Conservation (phyloP, 2,888 invertebrate genomes). For the Marronus borbonicus region DNA sequence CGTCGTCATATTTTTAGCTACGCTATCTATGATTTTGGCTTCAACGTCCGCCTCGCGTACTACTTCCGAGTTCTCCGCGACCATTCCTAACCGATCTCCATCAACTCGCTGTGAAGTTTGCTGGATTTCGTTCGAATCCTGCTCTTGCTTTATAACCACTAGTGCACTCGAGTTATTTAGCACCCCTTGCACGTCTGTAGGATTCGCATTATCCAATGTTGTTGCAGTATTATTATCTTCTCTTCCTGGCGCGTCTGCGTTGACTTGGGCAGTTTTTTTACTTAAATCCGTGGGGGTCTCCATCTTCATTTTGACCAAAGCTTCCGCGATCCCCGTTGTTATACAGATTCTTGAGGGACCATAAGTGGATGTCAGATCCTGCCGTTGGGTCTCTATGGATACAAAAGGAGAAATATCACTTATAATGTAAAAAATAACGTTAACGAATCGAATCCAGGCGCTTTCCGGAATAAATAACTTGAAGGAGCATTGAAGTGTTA, state of each 20-base stretch:
- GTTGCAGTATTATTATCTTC: too few relatives aligned
- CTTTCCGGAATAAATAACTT: too few relatives aligned
- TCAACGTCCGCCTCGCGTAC: too few relatives aligned
- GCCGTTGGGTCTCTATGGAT: conserved; percentile 11
- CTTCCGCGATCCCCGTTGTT: neutral
- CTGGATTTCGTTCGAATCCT: neutral
- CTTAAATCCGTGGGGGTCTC: neutral
- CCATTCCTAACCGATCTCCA: too few relatives aligned
- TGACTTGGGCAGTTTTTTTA: neutral
- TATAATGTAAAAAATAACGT: too few relatives aligned
- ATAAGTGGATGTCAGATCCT: neutral
- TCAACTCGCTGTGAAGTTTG: too few relatives aligned
- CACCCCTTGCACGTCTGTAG: neutral
- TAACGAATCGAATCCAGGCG: too few relatives aligned
- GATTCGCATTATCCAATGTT: neutral
- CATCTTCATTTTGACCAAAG: neutral
- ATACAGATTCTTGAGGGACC: neutral
- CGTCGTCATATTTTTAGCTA: too few relatives aligned
- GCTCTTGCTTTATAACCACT: neutral
- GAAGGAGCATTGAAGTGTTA: too few relatives aligned
- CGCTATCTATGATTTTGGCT: too few relatives aligned
- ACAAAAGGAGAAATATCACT: too few relatives aligned
- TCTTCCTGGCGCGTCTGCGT: neutral
- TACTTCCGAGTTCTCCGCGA: too few relatives aligned
- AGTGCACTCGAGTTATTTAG: neutral